Evolutionary conservation across 2,888 invertebrate genomes (phyloP).

Genomic region (Eristalis arbustorum): DNA sequence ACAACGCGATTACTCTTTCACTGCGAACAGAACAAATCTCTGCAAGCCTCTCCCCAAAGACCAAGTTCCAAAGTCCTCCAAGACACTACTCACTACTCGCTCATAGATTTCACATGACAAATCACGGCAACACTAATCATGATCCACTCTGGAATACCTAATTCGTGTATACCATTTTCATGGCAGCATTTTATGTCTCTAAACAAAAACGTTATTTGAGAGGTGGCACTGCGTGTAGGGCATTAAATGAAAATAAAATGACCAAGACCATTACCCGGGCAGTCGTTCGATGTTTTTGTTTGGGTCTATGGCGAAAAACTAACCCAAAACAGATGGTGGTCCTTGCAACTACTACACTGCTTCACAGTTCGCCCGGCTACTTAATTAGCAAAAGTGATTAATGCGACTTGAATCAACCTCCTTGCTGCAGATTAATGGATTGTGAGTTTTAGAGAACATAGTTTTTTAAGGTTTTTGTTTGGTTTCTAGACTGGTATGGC

Average conservation of each 20-base stretch:
- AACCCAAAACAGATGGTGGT: background rate
- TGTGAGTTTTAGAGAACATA: background rate
- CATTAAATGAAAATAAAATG: background rate
- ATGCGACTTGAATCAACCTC: constrained; percentile 5
- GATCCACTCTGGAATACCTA: too few species aligned
- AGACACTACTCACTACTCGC: too few species aligned
- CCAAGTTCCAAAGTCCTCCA: too few species aligned
- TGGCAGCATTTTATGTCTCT: background rate
- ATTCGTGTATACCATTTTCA: too few species aligned
- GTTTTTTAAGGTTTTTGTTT: background rate
- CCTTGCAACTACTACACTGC: background rate
- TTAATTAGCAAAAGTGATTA: constrained; percentile 41
- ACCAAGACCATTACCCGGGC: background rate
- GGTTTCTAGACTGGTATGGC: too few species aligned
- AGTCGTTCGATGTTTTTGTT: background rate
- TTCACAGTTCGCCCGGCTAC: constrained; percentile 8
- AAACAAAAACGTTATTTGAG: background rate
- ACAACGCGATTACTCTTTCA: too few species aligned
- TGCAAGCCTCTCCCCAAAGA: too few species aligned
- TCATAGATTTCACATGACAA: too few species aligned
- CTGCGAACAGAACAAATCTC: too few species aligned
- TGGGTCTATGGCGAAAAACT: background rate
- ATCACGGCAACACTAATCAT: too few species aligned
- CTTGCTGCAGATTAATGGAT: constrained; percentile 17
- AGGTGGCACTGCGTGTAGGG: background rate